Base-by-base conservation (phyloP, 2,888 invertebrate genomes). In the Caenorhabditis drosophilae region DNA sequence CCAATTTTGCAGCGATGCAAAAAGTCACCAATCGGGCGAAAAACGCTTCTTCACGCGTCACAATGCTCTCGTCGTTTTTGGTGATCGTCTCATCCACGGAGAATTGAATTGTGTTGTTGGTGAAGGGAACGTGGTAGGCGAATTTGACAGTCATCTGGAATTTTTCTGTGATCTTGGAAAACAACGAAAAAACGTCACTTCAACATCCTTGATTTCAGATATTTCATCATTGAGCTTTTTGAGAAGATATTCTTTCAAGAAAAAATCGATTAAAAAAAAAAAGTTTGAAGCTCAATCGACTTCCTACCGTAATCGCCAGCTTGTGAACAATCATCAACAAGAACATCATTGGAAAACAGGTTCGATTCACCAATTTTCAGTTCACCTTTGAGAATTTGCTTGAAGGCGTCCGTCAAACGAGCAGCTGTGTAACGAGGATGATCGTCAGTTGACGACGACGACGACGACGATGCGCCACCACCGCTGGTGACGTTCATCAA, bases 381-480 rank as follows among this genome's bases (percentile, higher is more conserved):
- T 11, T 40, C 50, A 31, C 60, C 60, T 23, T 60, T 50, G 15
- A 60, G 46, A 54, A 60, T 46, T 35, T 54, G 54, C 16, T 55
- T 54, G 54, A 44, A 60, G 27, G 49, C 50, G 26, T 54, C 49
- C 0, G 54, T 50, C 9, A 60, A 27, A 2, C 50, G 44, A 26
- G 60, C 54, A 12, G 60, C 60, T 20, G 60, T 60, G 26, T 60
- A 60, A 25, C 49, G 48, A 9, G 60, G 60, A 60, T 60, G 60
- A 22, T 60, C 60, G 20, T 60, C 60, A 2, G 38, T 15, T 4
- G 59, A 42, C n/a, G n/a, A n/a, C n/a, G n/a, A n/a, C n/a, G n/a
- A n/a, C n/a, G n/a, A n/a, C n/a, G n/a, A n/a, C n/a, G n/a, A n/a
- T n/a, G n/a, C n/a, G n/a, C n/a, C n/a, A n/a, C n/a, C n/a, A n/a